Base-by-base conservation (phyloP, 2,113 vertebrate genomes). In the Bambusicola thoracicus region DNA sequence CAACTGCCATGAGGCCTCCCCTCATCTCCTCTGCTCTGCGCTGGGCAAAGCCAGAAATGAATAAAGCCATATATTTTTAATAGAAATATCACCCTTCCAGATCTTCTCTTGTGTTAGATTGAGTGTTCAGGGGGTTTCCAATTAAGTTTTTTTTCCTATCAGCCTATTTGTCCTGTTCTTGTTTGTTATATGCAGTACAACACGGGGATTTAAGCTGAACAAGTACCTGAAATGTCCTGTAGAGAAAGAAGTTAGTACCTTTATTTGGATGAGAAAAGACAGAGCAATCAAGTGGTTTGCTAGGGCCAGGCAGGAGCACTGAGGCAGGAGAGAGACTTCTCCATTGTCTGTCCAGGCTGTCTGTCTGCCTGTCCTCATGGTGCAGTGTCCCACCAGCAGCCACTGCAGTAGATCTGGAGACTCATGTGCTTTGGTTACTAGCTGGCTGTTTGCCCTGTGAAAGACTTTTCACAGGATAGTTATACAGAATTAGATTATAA, bases 351-450 rank as follows among this genome's bases (percentile, higher is more conserved):
- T 81, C 36, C 67, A 78, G 6, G 43, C 40, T 38, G 20, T 65
- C 40, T 43, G 20, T 65, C 32, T 25, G 76, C 76, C 63, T 24
- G 30, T 84, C 30, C 56, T 56, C 2, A 0, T 9, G 32, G 18
- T n/a, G 2, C 15, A 11, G 17, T 4, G 2, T 85, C 36, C 67
- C 70, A 69, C 51, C 70, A 6, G 21, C 4, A 3, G 46, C 40
- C 3, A 0, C 17, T 56, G n/a, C 49, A 83, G 62, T 55, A 67
- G 13, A 65, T 59, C 40, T 29, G 49, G 59, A 91, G 43, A n/a
- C 32, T 25, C 0, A 0, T 7, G 19, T 0, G 2, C 27, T 30
- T 20, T 69, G 12, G 49, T 4, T 20, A 14, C 30, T 20, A 21
- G 68, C 34, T 2, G 1, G 8, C 59, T 59, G 34, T 59, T 91